Evolutionary conservation across 2,888 invertebrate species (phyloP), one percentile per base, ranked within the genome.

Genomic region (Xestia ashworthii): DNA sequence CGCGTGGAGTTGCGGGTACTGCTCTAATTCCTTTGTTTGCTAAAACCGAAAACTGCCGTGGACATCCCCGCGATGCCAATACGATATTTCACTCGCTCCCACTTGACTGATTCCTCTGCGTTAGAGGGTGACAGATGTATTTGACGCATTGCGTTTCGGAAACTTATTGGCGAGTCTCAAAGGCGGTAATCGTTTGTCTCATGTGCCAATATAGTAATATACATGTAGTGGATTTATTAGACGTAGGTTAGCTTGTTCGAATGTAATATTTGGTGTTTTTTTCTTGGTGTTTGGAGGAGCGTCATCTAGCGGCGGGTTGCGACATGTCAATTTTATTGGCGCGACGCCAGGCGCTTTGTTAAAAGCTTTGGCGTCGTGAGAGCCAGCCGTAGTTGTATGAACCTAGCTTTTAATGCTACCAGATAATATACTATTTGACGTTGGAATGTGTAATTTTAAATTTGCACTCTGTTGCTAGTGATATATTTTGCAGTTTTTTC

Each of bases 21-120:
- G 94, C 91, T 94, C 95, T 95, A 95, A 96, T 95, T 95, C 95
- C 95, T 96, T 95, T 95, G 95, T 95, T 95, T 95, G 95, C 93
- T 91, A 94, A 94, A 95, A 94, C 94, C 95, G 94, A 95, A 95
- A 95, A 95, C 95, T 93, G 95, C 91, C 90, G 91, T 90, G 92
- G 93, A 93, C 93, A 92, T 93, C 92, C 91, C 90, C 88, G 89
- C 92, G 88, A 89, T 91, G 91, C 91, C 92, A 90, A 91, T 92
- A 89, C 93, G 90, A 95, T 95, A 94, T 94, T 94, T 94, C 94
- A 95, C 95, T 93, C 95, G 90, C 93, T 95, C 94, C 83, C 93
- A 91, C 94, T 92, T 95, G 94, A 95, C 91, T 92, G 94, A 95
- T 94, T 87, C 88, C 88, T 89, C 78, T 83, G 88, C 81, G 94